Evolutionary conservation across 1,140 invertebrate species (phyloP).

Genomic region (Drosophila sulfurigaster): DNA sequence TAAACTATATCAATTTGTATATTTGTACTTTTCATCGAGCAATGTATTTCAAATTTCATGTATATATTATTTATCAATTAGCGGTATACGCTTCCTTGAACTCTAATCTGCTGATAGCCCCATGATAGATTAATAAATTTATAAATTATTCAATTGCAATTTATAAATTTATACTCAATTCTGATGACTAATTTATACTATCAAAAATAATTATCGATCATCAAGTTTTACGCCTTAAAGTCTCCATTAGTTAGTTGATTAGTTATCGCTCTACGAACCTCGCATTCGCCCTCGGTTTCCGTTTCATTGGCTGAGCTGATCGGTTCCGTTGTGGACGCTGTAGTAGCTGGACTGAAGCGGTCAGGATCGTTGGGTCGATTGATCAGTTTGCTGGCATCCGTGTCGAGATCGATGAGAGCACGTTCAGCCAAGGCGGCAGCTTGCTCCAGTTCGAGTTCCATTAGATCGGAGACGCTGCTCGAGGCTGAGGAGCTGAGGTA

Average conservation of each 20-base stretch:
- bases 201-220: background rate
- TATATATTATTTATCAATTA: background rate
- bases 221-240: background rate
- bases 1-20: too few relatives aligned
- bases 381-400: conserved; percentile 66
- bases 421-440: conserved; percentile 60
- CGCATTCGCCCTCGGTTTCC: conserved; percentile 57
- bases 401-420: conserved; percentile 71
- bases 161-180: too few relatives aligned
- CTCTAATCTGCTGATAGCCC: too few relatives aligned
- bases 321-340: conserved; percentile 54
- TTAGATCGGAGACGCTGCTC: conserved; percentile 78
- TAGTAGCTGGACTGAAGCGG: conserved; percentile 40
- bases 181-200: background rate
- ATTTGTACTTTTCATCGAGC: too few relatives aligned
- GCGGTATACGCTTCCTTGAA: too few relatives aligned
- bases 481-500: conserved; percentile 80
- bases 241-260: background rate
- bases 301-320: conserved; percentile 64
- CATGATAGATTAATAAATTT: too few relatives aligned
- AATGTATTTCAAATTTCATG: background rate
- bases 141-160: too few relatives aligned
- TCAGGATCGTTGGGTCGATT: conserved; percentile 52
- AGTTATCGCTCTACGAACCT: conserved; percentile 42
- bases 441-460: conserved; percentile 75